phyloP scores from a whole-genome alignment of 2,888 invertebrate species.

The Pantelozetes paolii region DNA sequence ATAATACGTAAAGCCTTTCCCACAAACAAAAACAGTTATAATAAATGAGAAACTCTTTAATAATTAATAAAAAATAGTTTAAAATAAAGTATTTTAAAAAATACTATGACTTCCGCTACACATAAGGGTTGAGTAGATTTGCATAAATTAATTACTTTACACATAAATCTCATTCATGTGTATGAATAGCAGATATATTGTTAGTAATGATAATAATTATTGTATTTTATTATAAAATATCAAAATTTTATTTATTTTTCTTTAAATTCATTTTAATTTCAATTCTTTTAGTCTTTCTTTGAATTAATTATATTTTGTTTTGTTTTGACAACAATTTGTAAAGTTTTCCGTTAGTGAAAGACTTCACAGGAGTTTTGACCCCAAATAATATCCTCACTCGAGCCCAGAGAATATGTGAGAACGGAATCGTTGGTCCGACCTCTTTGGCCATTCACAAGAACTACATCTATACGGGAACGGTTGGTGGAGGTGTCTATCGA shows the following conservation, averaged over 20 bases:
- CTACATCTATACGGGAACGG: constrained; percentile 69
- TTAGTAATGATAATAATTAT: not conserved
- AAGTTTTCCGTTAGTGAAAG: constrained; percentile 39
- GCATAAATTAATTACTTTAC: not conserved
- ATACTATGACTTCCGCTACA: constrained; percentile 3
- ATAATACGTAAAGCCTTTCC: not conserved
- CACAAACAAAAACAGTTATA: not conserved
- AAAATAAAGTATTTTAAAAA: not conserved
- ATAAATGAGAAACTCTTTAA: not conserved
- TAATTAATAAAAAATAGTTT: not conserved
- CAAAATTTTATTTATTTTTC: no score
- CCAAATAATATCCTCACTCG: constrained; percentile 64
- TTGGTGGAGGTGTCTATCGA: constrained; percentile 74
- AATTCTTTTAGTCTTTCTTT: not conserved
- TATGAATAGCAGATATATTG: not conserved
- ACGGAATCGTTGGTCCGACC: constrained; percentile 74
- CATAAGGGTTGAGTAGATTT: not conserved
- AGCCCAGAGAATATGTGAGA: constrained; percentile 64
- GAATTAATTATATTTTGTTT: not conserved
- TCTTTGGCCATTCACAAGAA: constrained; percentile 60
- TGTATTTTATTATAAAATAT: not conserved
- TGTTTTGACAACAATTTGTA: not conserved
- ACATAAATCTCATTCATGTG: not conserved
- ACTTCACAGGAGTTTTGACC: constrained; percentile 60
- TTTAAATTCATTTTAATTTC: not conserved